A percentile compares a stretch with the other conserved stretches of the same genome.
Evolutionary conservation across 2,888 invertebrate genomes (phyloP).

Genomic region (Lagria hirta): DNA sequence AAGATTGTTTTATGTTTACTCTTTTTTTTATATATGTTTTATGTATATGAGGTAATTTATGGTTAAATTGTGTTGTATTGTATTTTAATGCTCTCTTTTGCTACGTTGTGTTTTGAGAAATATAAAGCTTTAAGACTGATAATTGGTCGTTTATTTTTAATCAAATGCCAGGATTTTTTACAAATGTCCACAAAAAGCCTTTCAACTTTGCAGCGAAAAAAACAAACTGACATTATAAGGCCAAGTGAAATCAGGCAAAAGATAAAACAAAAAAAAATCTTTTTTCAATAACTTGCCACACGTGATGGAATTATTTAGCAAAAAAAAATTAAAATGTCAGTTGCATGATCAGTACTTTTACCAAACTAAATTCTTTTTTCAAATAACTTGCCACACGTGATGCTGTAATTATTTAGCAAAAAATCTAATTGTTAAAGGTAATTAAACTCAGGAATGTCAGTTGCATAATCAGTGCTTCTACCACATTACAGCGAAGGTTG

Average conservation of each 20-base stretch:
- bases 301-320: background rate
- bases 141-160: no score
- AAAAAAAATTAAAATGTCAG: background rate
- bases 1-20: constrained; percentile 5
- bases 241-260: background rate
- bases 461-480: no score
- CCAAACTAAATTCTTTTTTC: no score
- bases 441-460: no score
- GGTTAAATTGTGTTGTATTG: constrained; percentile 22
- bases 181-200: background rate
- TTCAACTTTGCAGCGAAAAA: background rate
- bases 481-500: no score
- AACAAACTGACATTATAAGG: background rate
- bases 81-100: constrained; percentile 33
- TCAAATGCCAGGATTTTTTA: no score
- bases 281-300: background rate
- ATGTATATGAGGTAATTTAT: constrained; percentile 16
- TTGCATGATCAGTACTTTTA: no score
- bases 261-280: background rate
- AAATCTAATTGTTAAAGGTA: no score
- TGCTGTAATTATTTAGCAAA: no score
- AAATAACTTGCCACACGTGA: no score
- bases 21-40: constrained; percentile 8
- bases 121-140: constrained; percentile 36
- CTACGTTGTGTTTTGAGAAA: constrained; percentile 31